phyloP scores from a whole-genome alignment of 2,113 vertebrate species.

The Brachirus orientalis region DNA sequence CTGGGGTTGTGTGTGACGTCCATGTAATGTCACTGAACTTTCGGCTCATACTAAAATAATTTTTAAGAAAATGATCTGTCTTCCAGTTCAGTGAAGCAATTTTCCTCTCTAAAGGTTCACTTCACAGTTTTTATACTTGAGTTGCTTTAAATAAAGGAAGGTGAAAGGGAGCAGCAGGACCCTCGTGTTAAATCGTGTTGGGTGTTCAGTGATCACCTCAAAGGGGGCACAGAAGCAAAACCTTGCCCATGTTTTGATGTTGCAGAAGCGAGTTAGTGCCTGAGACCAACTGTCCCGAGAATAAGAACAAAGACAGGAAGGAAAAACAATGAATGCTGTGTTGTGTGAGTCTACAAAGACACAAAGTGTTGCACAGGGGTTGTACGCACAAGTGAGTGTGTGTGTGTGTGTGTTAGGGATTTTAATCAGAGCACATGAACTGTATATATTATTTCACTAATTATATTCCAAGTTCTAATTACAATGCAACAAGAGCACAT shows the following conservation, averaged over 20 bases:
- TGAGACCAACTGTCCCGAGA: constrained; percentile 47
- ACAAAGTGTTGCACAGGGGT: constrained; percentile 8
- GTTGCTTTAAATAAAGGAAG: constrained; percentile 31
- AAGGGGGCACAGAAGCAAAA: constrained; percentile 12
- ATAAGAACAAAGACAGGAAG: constrained; percentile 67
- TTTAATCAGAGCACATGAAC: constrained; percentile 57
- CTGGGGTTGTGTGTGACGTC: background rate
- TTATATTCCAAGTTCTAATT: constrained; percentile 71
- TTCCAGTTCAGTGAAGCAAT: background rate
- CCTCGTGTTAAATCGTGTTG: no score
- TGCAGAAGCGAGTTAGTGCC: constrained; percentile 29
- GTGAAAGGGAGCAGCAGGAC: constrained; percentile 32
- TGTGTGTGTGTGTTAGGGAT: constrained; percentile 43
- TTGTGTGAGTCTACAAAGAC: constrained; percentile 57
- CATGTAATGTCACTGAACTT: background rate
- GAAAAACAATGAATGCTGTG: constrained; percentile 72
- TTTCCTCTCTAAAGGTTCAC: constrained; percentile 25
- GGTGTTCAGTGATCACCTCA: constrained; percentile 26
- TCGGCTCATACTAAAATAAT: background rate
- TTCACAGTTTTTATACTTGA: constrained; percentile 31
- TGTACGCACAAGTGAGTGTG: no score
- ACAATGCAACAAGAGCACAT: constrained; percentile 62
- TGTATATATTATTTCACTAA: constrained; percentile 75
- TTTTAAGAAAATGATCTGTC: constrained; percentile 7
- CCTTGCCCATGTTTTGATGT: constrained; percentile 28